Evolutionary conservation across 2,888 invertebrate genomes (phyloP), one percentile per base, ranked within the genome.

Genomic region (Meghimatium bilineatum): DNA sequence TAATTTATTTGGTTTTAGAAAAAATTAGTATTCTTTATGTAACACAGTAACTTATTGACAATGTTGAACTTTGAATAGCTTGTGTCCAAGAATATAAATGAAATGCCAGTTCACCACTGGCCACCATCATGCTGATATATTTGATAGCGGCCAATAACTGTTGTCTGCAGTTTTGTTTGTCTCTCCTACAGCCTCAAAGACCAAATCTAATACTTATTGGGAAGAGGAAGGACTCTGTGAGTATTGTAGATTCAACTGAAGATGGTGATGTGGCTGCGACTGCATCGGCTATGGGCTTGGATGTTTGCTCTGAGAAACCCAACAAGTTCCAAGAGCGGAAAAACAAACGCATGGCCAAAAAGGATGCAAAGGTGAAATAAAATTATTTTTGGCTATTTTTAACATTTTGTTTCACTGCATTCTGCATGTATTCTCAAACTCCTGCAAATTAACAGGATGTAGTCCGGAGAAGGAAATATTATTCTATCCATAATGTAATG

Each of bases 281-380:
- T 23, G 84, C 83, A 3, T 67, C 84, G 6, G 66, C 52, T 0
- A 86, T 67, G 72, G 88, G 86, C 20, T 85, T 86, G 23, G 89
- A 89, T 32, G 86, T 86, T 1, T 83, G 80, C 26, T 82, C 85
- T 12, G 89, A 88, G 38, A 89, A 89, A 84, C 87, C 88, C 23
- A 92, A 90, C 86, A 93, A 93, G 88, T 90, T 93, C 86, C 88
- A 89, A 88, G 88, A 89, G 56, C 93, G 91, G 86, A 93, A 92
- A 88, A 89, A 88, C 79, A 91, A 90, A 85, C 90, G 90, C 82
- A 88, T 90, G 80, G 90, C 91, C 26, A 89, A 89, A 83, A 90
- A 89, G 80, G 90, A 90, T 52, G 88, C 89, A 14, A 91, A 89
- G 89, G 91, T 91, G 75, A 63, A 79, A 44, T 20, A 12, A 66